Evolutionary conservation across 2,888 invertebrate genomes (phyloP).

Genomic region (Phragmatobia fuliginosa): DNA sequence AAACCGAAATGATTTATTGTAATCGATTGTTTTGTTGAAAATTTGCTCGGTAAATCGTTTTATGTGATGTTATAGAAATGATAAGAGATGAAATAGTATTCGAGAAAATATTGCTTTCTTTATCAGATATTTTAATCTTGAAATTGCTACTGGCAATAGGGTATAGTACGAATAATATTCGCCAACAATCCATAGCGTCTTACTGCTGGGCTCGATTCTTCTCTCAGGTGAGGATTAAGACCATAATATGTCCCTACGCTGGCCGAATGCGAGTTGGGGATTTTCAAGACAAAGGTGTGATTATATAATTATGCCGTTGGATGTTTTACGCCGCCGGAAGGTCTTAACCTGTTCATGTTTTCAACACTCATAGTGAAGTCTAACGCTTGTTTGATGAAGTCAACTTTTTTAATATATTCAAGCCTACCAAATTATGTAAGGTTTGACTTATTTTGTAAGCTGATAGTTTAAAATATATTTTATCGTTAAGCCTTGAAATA

Average conservation of each 20-base stretch:
- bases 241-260: too few relatives aligned
- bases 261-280: too few relatives aligned
- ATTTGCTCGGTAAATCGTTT: slow-evolving; percentile 58
- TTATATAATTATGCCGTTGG: too few relatives aligned
- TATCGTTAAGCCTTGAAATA: not conserved
- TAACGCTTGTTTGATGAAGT: not conserved
- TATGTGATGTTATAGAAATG: slow-evolving; percentile 56
- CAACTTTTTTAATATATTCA: too few relatives aligned
- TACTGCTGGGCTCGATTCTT: too few relatives aligned
- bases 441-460: not conserved
- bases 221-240: too few relatives aligned
- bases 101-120: slow-evolving; percentile 11
- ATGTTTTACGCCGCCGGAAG: too few relatives aligned
- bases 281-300: too few relatives aligned
- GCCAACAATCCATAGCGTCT: too few relatives aligned
- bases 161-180: too few relatives aligned
- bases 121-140: not conserved
- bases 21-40: slow-evolving; percentile 47
- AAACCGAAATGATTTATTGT: slow-evolving; percentile 47
- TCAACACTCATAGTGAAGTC: not conserved
- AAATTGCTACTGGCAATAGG: not conserved
- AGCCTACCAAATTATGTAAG: not conserved
- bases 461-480: not conserved
- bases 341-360: not conserved
- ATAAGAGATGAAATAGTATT: slow-evolving; percentile 42